Evolutionary conservation across 2,113 vertebrate species (phyloP).

Genomic region (Irena cyanogastra): DNA sequence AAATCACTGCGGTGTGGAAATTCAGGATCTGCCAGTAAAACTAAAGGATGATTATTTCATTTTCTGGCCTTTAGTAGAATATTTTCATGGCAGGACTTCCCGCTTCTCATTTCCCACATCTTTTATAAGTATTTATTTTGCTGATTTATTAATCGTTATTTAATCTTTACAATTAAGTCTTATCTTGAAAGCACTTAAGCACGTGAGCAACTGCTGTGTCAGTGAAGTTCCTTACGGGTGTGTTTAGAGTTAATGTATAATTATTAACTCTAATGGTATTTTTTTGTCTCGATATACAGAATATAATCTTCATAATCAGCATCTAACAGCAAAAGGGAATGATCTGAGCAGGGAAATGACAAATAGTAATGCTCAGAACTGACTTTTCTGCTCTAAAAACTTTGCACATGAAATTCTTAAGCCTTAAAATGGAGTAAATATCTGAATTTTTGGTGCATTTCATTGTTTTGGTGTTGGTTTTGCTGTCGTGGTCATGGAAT

Average conservation of each 20-base stretch:
- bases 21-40: not conserved
- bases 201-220: fast-evolving
- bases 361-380: not conserved
- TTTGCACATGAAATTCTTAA: not conserved
- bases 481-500: fast-evolving
- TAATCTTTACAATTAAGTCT: not conserved
- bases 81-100: not conserved
- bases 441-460: not conserved
- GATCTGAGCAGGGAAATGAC: not conserved
- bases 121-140: not conserved
- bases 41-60: not conserved
- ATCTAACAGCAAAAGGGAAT: not conserved
- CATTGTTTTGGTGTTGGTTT: fast-evolving
- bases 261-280: not conserved
- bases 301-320: not conserved
- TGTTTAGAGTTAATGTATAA: not conserved
- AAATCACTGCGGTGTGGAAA: not conserved
- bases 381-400: not conserved
- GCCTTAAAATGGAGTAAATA: not conserved
- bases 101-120: not conserved
- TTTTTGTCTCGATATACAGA: not conserved
- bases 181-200: not conserved
- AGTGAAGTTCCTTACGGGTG: not conserved
- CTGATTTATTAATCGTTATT: not conserved
- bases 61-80: not conserved